These are phyloP conservation scores for Chloroclystis v-ata DNA, from an alignment of 2,888 invertebrate genomes.

Conservation along the genomic window DNA sequence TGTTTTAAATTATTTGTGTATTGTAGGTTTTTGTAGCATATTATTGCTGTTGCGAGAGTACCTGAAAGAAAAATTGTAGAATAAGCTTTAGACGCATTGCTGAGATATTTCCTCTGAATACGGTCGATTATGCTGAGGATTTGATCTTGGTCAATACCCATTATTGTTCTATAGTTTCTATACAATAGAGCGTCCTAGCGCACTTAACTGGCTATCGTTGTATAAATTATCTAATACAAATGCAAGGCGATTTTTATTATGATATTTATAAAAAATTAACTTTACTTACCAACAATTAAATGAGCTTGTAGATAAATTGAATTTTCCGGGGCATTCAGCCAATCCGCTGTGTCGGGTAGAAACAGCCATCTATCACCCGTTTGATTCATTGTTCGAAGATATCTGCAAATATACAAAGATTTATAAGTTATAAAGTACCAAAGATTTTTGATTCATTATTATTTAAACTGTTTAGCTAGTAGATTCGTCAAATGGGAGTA, in stretches of 20 bases:
- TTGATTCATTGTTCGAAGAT: slow-evolving; percentile 87
- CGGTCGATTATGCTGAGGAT: too few species aligned
- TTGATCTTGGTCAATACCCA: too few species aligned
- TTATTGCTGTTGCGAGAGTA: slow-evolving; percentile 47
- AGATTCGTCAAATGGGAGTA: too few species aligned
- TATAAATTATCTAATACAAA: too few species aligned
- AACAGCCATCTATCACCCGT: slow-evolving; percentile 92
- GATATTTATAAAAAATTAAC: background rate
- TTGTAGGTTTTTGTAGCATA: slow-evolving; percentile 57
- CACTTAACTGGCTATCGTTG: too few species aligned
- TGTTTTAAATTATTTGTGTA: slow-evolving; percentile 57
- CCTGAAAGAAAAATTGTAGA: slow-evolving; percentile 43
- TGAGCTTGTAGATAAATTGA: slow-evolving; percentile 66
- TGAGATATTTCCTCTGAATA: too few species aligned
- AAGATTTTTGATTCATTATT: too few species aligned
- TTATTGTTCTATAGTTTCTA: too few species aligned
- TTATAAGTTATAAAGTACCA: background rate
- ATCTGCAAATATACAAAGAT: slow-evolving; percentile 43
- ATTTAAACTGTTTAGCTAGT: too few species aligned
- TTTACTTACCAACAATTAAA: slow-evolving; percentile 47
- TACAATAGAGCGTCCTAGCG: too few species aligned
- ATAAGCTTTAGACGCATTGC: background rate
- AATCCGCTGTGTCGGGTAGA: slow-evolving; percentile 85
- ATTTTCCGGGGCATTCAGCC: slow-evolving; percentile 80
- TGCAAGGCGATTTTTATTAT: too few species aligned